Conservation (phyloP, 2,797 vertebrate species). For the Acrossocheilus wenchowensis region DNA sequence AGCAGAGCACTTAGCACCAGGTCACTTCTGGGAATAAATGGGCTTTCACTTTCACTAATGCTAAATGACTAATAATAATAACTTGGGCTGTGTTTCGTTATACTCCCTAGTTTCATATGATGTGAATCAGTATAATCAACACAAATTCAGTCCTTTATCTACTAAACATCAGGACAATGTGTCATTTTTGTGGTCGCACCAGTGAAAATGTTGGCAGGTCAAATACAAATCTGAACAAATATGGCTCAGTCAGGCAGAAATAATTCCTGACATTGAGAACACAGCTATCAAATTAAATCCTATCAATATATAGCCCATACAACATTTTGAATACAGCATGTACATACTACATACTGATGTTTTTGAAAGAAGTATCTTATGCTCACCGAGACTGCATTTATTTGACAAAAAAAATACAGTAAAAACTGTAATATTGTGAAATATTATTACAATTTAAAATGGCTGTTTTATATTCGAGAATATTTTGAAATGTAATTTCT, state of each 20-base stretch:
- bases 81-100: neutral
- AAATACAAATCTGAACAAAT: neutral
- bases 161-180: neutral
- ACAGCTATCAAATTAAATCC: neutral
- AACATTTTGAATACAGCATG: neutral
- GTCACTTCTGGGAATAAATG: neutral
- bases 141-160: neutral
- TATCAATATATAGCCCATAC: neutral
- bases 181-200: neutral
- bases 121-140: neutral
- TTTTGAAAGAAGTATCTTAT: neutral
- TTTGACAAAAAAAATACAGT: neutral
- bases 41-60: neutral
- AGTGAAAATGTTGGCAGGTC: neutral
- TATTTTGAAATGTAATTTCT: neutral
- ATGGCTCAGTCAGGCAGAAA: neutral
- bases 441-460: neutral
- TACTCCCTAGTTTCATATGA: neutral
- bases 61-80: slow-evolving; percentile 10
- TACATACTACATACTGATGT: neutral
- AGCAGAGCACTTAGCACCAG: slow-evolving; percentile 13
- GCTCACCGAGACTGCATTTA: neutral
- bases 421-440: no score
- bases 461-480: no score
- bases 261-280: neutral